Evolutionary conservation across 2,888 invertebrate genomes (phyloP).

Genomic region (Netelia virgata): DNA sequence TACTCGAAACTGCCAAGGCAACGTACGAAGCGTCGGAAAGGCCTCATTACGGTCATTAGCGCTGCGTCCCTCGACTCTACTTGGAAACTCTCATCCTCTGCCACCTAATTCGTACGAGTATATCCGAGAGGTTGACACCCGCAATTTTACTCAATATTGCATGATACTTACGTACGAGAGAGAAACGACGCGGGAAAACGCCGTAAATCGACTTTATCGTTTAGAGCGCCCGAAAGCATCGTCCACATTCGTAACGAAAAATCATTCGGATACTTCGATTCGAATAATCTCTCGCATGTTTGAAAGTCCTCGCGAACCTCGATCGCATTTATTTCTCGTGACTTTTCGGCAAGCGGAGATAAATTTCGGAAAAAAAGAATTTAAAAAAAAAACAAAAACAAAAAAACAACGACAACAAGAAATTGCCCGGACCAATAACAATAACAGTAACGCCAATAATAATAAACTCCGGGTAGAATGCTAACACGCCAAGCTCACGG

Average conservation of each 20-base stretch:
- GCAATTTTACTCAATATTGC: neutral
- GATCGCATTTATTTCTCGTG: neutral
- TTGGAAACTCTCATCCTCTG: neutral
- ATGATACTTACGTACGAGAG: slow-evolving; percentile 17
- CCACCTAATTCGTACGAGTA: neutral
- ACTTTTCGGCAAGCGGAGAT: neutral
- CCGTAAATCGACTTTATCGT: neutral
- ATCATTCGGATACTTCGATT: neutral
- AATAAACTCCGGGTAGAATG: slow-evolving; percentile 38
- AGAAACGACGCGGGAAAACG: neutral
- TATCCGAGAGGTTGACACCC: slow-evolving; percentile 2
- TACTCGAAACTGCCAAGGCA: slow-evolving; percentile 34
- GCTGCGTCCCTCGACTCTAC: slow-evolving; percentile 40
- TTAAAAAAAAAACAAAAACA: too few species aligned
- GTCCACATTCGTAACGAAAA: neutral
- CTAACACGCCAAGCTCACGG: slow-evolving; percentile 48
- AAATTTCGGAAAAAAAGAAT: neutral
- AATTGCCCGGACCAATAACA: slow-evolving; percentile 11
- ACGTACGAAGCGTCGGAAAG: slow-evolving; percentile 77
- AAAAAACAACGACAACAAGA: slow-evolving; percentile 14
- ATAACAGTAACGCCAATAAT: slow-evolving; percentile 39
- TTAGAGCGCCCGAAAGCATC: neutral
- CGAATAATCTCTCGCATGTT: neutral
- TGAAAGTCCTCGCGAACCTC: neutral
- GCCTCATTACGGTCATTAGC: slow-evolving; percentile 79